These are phyloP conservation scores for Melanogrammus aeglefinus DNA, from an alignment of 2,797 vertebrate species.

Conservation along the genomic window DNA sequence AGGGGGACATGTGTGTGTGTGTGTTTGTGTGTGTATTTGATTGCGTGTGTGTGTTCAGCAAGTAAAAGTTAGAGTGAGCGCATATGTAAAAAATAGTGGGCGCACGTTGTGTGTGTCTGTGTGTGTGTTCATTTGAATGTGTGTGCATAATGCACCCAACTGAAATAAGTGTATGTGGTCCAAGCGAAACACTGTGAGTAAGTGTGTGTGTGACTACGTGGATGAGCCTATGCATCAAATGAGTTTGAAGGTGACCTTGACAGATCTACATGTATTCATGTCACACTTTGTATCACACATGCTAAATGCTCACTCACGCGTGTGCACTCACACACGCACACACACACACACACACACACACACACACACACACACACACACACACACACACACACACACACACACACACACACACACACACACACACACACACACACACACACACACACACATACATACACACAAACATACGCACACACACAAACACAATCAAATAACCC, in stretches of 20 bases:
- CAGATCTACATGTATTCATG: conserved; percentile 5
- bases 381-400: conserved; percentile 3
- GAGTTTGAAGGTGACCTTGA: conserved; percentile 12
- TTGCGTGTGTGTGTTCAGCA: neutral
- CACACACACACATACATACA: neutral
- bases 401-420: neutral
- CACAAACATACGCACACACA: neutral
- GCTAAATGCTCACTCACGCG: conserved; percentile 4
- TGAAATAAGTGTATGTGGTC: neutral
- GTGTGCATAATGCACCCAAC: neutral
- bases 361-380: neutral
- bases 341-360: conserved; percentile 2
- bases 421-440: neutral
- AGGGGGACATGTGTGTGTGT: neutral
- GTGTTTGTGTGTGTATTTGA: neutral
- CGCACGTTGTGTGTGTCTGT: neutral
- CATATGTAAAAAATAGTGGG: neutral
- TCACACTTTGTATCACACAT: neutral
- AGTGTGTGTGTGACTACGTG: neutral
- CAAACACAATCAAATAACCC: neutral
- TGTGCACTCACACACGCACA: neutral
- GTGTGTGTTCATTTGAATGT: neutral
- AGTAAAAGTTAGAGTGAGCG: neutral
- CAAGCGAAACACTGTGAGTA: neutral
- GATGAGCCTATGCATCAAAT: neutral